phyloP scores from a whole-genome alignment of 2,888 invertebrate species.

The Pristionchus japonicus region DNA sequence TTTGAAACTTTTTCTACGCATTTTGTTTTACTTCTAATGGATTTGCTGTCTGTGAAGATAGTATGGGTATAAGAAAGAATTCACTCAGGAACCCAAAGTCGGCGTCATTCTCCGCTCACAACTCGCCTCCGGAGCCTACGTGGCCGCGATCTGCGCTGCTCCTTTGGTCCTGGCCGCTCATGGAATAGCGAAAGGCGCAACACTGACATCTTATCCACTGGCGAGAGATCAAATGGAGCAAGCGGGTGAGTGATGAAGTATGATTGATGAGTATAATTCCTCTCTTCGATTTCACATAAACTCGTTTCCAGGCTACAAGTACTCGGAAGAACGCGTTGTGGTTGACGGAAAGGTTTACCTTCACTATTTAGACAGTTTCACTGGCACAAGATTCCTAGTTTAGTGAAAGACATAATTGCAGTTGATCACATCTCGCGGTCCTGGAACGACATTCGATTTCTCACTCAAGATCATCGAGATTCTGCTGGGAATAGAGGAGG shows the following conservation, averaged over 20 bases:
- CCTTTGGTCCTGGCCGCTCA: conserved; percentile 90
- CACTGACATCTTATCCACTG: conserved; percentile 90
- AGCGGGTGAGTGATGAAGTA: conserved; percentile 76
- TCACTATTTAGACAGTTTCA: background rate
- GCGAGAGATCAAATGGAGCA: conserved; percentile 84
- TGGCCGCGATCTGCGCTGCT: conserved; percentile 97
- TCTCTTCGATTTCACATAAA: background rate
- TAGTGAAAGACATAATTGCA: too few species aligned
- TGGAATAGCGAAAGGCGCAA: conserved; percentile 85
- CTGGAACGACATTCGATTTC: conserved; percentile 92
- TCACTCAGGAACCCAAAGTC: conserved; percentile 82
- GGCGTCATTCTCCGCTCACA: conserved; percentile 87
- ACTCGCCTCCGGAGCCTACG: conserved; percentile 83
- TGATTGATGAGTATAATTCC: too few species aligned
- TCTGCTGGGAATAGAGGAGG: conserved; percentile 83
- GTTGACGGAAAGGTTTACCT: conserved; percentile 62
- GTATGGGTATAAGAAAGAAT: background rate
- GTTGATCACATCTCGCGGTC: conserved; percentile 86
- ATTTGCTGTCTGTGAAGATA: too few species aligned
- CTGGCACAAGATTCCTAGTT: too few species aligned
- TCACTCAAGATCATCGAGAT: conserved; percentile 86
- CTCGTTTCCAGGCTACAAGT: conserved; percentile 75
- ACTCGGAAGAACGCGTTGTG: conserved; percentile 78
- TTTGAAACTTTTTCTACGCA: too few species aligned
- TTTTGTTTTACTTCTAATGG: too few species aligned